Evolutionary conservation across 1,140 invertebrate species (phyloP).

Genomic region (Melipona quadrifasciata): DNA sequence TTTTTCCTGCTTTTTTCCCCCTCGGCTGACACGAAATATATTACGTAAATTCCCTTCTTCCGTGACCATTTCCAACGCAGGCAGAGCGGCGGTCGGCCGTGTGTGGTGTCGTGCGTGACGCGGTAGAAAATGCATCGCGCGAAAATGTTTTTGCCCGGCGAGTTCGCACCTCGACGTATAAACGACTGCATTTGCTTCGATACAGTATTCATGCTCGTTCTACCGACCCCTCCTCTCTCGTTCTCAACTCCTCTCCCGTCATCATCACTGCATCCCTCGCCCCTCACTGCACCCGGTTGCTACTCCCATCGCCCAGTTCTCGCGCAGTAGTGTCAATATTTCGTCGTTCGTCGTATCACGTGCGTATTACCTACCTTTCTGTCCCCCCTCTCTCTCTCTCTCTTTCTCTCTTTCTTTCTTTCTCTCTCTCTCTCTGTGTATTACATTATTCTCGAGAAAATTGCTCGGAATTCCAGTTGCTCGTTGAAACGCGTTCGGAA

Average conservation of each 20-base stretch:
- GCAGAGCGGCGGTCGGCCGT: neutral
- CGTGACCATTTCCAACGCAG: conserved; percentile 40
- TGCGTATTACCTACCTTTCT: neutral
- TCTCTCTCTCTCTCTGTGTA: neutral
- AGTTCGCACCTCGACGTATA: conserved; percentile 37
- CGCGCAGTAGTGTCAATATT: conserved; percentile 56
- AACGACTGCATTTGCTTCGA: conserved; percentile 57
- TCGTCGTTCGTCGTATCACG: conserved; percentile 49
- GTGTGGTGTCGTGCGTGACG: conserved; percentile 25
- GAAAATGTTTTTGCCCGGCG: conserved; percentile 45
- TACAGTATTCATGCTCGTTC: conserved; percentile 42
- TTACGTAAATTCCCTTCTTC: conserved; percentile 49
- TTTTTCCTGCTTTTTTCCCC: conserved; percentile 32
- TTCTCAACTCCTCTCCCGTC: too few relatives aligned
- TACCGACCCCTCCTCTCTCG: neutral
- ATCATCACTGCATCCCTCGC: neutral
- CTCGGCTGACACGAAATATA: conserved; percentile 36
- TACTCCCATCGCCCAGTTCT: neutral
- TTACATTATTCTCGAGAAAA: conserved; percentile 59
- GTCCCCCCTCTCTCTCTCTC: neutral
- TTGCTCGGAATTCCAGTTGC: conserved; percentile 58
- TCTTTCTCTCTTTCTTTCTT: too few relatives aligned
- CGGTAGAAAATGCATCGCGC: conserved; percentile 54
- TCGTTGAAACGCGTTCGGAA: conserved; percentile 41
- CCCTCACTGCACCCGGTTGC: neutral